A percentile compares a stretch with the other conserved stretches of the same genome.
Conservation (phyloP, 1,140 invertebrate species). For the Coenobita brevimanus region DNA sequence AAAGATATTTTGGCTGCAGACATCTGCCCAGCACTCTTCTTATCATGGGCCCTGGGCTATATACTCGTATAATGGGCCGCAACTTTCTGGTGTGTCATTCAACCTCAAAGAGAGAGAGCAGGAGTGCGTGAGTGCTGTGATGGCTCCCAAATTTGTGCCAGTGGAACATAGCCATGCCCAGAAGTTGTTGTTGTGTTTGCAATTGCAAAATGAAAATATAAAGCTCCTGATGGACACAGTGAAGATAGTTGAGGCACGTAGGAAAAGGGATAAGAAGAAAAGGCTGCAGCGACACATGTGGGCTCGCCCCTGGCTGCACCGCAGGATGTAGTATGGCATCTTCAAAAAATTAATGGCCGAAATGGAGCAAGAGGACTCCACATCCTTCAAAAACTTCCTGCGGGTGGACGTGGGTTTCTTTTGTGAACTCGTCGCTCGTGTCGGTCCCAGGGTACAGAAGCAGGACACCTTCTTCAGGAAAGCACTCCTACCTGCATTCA, state of each 20-base stretch:
- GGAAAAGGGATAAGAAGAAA: neutral
- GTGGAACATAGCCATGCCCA: neutral
- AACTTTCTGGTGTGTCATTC: neutral
- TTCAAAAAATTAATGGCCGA: no score
- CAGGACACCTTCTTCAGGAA: no score
- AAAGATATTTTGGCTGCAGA: no score
- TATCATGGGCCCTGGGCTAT: no score
- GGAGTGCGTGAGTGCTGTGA: neutral
- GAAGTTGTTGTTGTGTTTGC: neutral
- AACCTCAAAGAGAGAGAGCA: neutral
- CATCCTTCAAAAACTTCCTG: no score
- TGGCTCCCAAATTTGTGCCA: neutral
- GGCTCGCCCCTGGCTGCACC: neutral
- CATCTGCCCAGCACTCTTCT: neutral
- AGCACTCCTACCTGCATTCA: no score
- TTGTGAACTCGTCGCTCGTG: no score
- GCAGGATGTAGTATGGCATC: neutral
- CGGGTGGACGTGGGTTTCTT: no score
- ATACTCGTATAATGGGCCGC: neutral
- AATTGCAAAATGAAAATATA: conserved; percentile 4
- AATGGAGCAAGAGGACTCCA: no score
- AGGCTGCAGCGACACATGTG: neutral
- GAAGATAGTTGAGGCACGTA: neutral
- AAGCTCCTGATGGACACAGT: neutral
- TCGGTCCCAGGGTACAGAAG: no score